These are phyloP conservation scores for Mycetomoellerius zeteki DNA, from an alignment of 1,140 invertebrate genomes.

Conservation along the genomic window DNA sequence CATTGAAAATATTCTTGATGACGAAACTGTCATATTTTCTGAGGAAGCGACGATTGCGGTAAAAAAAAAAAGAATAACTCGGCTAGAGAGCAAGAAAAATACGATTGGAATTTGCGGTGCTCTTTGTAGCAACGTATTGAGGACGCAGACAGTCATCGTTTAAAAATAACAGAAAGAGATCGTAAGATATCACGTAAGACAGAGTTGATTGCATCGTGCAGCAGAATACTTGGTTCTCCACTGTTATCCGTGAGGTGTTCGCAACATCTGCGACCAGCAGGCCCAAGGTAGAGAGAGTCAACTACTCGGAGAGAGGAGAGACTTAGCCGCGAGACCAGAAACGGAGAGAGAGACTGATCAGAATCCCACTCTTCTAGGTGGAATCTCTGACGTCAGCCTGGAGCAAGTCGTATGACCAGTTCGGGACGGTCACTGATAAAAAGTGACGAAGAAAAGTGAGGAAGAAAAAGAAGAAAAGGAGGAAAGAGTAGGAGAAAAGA, in stretches of 20 bases:
- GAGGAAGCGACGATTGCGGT: neutral
- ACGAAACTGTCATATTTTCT: neutral
- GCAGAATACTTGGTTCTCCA: constrained; percentile 65
- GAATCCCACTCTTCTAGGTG: constrained; percentile 81
- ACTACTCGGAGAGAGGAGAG: constrained; percentile 27
- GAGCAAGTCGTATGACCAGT: constrained; percentile 82
- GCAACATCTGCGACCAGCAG: neutral
- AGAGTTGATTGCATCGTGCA: constrained; percentile 27
- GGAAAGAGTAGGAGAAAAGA: constrained; percentile 42
- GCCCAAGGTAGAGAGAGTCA: neutral
- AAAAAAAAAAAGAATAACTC: neutral
- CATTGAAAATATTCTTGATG: neutral
- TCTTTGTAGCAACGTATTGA: constrained; percentile 51
- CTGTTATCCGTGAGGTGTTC: constrained; percentile 53
- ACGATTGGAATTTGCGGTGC: constrained; percentile 11
- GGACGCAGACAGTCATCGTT: constrained; percentile 62
- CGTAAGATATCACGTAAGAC: constrained; percentile 30
- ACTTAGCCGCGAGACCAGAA: constrained; percentile 54
- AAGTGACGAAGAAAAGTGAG: constrained; percentile 55
- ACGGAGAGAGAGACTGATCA: constrained; percentile 74
- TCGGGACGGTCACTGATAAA: constrained; percentile 73
- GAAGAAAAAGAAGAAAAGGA: constrained; percentile 5
- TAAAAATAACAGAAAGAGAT: constrained; percentile 66
- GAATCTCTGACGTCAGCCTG: constrained; percentile 82
- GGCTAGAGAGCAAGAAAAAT: neutral